phyloP scores from a whole-genome alignment of 2,888 invertebrate genomes.

The Brassicogethes aeneus region DNA sequence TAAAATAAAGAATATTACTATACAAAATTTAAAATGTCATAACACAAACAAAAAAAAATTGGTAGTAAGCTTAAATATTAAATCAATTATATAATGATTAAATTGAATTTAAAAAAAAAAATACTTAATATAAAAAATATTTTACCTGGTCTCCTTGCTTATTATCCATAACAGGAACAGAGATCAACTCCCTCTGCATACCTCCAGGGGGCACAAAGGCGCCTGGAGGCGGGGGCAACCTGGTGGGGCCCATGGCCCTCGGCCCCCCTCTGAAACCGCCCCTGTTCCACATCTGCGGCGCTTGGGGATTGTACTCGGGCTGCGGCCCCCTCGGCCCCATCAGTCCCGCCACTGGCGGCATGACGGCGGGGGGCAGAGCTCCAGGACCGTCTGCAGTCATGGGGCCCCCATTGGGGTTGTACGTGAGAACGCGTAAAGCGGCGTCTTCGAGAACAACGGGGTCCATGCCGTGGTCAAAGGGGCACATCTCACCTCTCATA shows the following conservation, averaged over 20 bases:
- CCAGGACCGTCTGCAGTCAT: slow-evolving; percentile 20
- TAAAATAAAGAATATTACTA: no score
- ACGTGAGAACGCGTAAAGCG: slow-evolving; percentile 47
- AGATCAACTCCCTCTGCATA: slow-evolving; percentile 59
- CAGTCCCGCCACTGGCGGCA: slow-evolving; percentile 33
- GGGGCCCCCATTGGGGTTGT: slow-evolving; percentile 41
- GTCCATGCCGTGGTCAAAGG: slow-evolving; percentile 94
- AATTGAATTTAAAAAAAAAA: no score
- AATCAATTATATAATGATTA: no score
- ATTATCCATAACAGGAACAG: slow-evolving; percentile 54
- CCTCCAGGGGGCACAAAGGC: slow-evolving; percentile 17
- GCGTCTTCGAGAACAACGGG: slow-evolving; percentile 92
- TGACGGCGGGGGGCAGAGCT: slow-evolving; percentile 19
- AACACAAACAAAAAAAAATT: no score
- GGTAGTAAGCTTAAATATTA: no score
- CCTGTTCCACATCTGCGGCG: slow-evolving; percentile 38
- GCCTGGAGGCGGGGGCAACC: slow-evolving; percentile 19
- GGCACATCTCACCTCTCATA: slow-evolving; percentile 93
- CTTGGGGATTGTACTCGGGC: slow-evolving; percentile 38
- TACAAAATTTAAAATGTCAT: no score
- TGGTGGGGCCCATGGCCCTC: slow-evolving; percentile 28
- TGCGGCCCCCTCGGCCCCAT: slow-evolving; percentile 25
- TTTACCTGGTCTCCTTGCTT: no score
- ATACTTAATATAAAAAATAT: no score
- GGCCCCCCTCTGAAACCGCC: slow-evolving; percentile 32